A percentile compares a stretch with the other conserved stretches of the same genome.
These are phyloP conservation scores for Pristiophorus japonicus DNA, from an alignment of 2,113 vertebrate genomes.

Conservation along the genomic window DNA sequence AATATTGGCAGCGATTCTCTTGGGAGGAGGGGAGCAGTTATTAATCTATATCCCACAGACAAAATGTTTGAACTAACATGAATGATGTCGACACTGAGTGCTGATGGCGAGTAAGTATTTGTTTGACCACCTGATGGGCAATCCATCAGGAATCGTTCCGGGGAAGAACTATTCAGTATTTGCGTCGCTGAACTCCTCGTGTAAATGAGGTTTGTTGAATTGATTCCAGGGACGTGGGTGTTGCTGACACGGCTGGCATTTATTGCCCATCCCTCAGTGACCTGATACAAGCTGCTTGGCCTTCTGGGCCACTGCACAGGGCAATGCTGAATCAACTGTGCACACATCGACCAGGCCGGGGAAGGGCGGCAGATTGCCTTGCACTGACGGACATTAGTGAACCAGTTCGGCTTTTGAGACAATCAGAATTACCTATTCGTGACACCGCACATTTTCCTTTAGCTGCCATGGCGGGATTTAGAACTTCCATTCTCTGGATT, in stretches of 20 bases:
- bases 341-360: too few relatives aligned
- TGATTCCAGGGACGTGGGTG: not conserved
- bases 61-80: slow-evolving; percentile 7
- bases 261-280: not conserved
- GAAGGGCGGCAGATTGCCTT: too few relatives aligned
- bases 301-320: not conserved
- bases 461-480: too few relatives aligned
- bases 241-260: not conserved
- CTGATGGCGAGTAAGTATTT: not conserved
- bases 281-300: too few relatives aligned
- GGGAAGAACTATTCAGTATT: not conserved
- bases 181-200: too few relatives aligned
- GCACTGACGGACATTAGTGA: too few relatives aligned
- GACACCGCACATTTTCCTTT: too few relatives aligned
- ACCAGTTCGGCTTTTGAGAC: too few relatives aligned
- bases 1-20: not conserved
- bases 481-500: too few relatives aligned
- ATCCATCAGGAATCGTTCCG: not conserved
- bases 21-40: not conserved
- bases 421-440: too few relatives aligned
- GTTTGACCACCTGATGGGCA: not conserved
- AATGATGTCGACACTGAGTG: not conserved
- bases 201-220: not conserved
- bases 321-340: not conserved
- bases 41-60: slow-evolving; percentile 19